Evolutionary conservation across 1,140 invertebrate species (phyloP), one percentile per base, ranked within the genome.

Genomic region (Nebria ingens): DNA sequence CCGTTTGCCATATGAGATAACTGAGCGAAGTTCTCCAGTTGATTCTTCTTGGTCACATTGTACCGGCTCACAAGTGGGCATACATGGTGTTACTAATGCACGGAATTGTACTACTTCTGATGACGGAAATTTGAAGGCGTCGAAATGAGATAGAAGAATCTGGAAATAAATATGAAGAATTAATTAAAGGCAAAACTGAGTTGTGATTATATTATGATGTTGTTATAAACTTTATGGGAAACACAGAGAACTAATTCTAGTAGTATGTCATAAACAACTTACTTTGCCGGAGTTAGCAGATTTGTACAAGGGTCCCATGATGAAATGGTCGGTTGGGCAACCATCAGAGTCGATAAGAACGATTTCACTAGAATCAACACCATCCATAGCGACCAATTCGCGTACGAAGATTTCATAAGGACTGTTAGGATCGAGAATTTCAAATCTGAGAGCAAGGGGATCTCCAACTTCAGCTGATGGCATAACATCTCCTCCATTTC

Each of bases 91-190:
- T 0, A 96, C 91, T 61, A 95, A 67, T 1, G 92, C 93, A 51
- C 91, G 82, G 82, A 96, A 96, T 71, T 96, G 91, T 0, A 96
- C 93, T 11, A 94, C 84, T 68, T 94, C 91, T 0, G 91, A 93
- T 13, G 91, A 91, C 0, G 93, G 92, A 76, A 96, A 96, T 70
- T 95, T 94, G 81, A 96, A 96, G 9, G 93, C 93, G 68, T 96
- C 92, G 71, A 96, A 95, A 68, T 91, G 86, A 4, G 91, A 91
- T n/a, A 92, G 71, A 4, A 96, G 74, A 52, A 89, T 84, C 81
- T 90, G 80, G 21, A 78, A 75, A 59, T 58, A 29, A 57, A 20
- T 13, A 23, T 52, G 15, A 45, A 12, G 50, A 55, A 3, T 12
- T 50, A 19, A 40, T 29, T 53, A 11, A 54, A n/a, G n/a, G n/a